Base-by-base conservation (phyloP, 2,888 invertebrate species). In the Baronia brevicornis region DNA sequence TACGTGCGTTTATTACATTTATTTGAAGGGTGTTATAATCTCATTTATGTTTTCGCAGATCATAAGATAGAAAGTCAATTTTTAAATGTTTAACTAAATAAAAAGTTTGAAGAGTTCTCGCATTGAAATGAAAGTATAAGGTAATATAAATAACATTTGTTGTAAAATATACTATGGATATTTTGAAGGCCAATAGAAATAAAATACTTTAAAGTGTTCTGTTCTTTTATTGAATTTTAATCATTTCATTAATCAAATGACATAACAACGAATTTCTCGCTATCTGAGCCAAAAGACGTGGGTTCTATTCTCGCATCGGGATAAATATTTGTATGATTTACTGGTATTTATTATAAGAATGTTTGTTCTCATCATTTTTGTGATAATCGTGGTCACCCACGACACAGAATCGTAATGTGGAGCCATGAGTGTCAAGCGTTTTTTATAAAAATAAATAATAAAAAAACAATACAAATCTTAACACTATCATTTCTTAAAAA, bases 131-230 rank as follows among this genome's bases (percentile, higher is more conserved):
- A 70, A 73, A 67, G 61, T 65, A 62, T 68, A 65, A 62, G 51
- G 51, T 64, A 60, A 60, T 28, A 28, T 64, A 67, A 54, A 48
- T 54, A 52, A 77, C 67, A 75, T 74, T 74, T 75, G 72, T 79
- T 79, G 78, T 79, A 74, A 78, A 79, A 72, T 78, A 71, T 72
- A 73, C 57, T 73, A 70, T 67, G 61, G 63, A 73, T 72, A 78
- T 68, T 75, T 75, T 74, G 72, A 80, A 51, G 66, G 80, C 79
- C 80, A 80, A 82, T 70, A 70, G 62, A 66, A 77, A 74, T 75
- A 77, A 71, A 70, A 53, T 67, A 71, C 69, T 66, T 70, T 66
- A 72, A 73, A 54, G 65, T 60, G 60, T 65, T 54, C 48, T 54
- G 48, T 51, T 53, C 59, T 63, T 46, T 21, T 36, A 29, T 41